phyloP scores from a whole-genome alignment of 1,140 invertebrate species.

The Hirudo medicinalis region DNA sequence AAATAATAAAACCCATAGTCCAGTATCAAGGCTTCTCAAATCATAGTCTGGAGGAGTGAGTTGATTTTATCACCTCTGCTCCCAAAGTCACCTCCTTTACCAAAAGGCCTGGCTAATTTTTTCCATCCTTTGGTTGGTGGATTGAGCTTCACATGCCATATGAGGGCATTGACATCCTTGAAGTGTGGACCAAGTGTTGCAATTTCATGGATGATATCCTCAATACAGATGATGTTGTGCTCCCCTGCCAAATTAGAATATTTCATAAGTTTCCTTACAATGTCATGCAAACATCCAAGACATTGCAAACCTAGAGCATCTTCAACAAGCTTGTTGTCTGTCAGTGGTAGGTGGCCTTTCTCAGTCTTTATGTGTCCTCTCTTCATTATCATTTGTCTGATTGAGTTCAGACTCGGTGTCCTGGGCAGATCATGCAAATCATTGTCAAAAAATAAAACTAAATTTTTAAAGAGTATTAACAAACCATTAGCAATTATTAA shows the following conservation, averaged over 20 bases:
- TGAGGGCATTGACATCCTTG: slow-evolving; percentile 90
- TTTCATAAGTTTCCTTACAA: background rate
- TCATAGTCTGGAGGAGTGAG: slow-evolving; percentile 81
- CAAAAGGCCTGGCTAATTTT: slow-evolving; percentile 96
- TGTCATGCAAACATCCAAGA: no score
- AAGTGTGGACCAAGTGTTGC: slow-evolving; percentile 80
- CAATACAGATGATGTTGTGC: slow-evolving; percentile 78
- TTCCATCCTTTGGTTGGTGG: slow-evolving; percentile 96
- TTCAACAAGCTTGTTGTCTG: slow-evolving; percentile 85
- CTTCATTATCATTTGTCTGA: slow-evolving; percentile 91
- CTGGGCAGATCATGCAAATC: slow-evolving; percentile 27
- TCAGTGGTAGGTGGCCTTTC: slow-evolving; percentile 72
- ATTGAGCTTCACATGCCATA: slow-evolving; percentile 99
- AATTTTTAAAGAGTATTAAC: no score
- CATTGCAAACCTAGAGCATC: slow-evolving; percentile 58
- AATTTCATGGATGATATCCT: slow-evolving; percentile 96
- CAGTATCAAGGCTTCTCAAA: slow-evolving; percentile 51
- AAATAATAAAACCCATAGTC: no score
- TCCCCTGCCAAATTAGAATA: slow-evolving; percentile 39
- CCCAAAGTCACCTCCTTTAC: slow-evolving; percentile 97
- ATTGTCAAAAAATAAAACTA: slow-evolving; percentile 19
- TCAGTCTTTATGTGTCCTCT: slow-evolving; percentile 85
- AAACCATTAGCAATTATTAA: no score
- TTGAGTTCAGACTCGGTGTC: slow-evolving; percentile 89
- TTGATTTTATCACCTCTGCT: slow-evolving; percentile 95